phyloP scores from a whole-genome alignment of 2,113 vertebrate genomes.

The Microtus montanus region DNA sequence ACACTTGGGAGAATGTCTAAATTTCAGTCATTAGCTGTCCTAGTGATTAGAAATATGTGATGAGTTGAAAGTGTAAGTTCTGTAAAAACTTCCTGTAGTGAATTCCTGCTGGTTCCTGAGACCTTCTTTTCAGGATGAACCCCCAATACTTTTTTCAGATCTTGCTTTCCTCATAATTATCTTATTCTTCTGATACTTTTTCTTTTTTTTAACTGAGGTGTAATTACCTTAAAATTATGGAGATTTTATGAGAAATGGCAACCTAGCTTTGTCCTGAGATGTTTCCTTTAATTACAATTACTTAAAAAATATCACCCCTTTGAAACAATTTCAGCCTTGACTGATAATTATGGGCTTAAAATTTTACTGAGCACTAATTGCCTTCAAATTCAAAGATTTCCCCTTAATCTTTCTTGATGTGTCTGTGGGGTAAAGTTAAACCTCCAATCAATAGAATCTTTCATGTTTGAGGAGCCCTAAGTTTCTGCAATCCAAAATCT shows the following conservation, averaged over 20 bases:
- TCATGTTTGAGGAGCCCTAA: background rate
- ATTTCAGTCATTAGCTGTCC: background rate
- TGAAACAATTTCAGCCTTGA: background rate
- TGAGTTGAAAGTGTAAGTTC: background rate
- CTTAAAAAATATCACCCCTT: background rate
- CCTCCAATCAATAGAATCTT: background rate
- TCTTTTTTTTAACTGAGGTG: background rate
- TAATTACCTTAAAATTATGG: background rate
- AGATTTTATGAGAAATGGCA: background rate
- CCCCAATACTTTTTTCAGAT: too few relatives aligned
- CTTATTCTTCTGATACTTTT: background rate
- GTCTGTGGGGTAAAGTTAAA: fast-evolving
- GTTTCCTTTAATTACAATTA: background rate
- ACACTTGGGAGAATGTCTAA: too few relatives aligned
- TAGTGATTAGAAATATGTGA: background rate
- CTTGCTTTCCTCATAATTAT: background rate
- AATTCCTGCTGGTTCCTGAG: background rate
- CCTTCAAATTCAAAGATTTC: background rate
- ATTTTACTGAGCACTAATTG: background rate
- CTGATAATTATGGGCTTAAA: background rate
- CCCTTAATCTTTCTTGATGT: background rate
- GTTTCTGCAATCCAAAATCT: background rate
- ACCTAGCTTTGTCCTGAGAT: background rate
- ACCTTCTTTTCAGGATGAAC: background rate
- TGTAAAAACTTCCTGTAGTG: background rate